A percentile compares a stretch with the other conserved stretches of the same genome.
Evolutionary conservation across 1,140 invertebrate species (phyloP).

Genomic region (Drosophila kohkoa): DNA sequence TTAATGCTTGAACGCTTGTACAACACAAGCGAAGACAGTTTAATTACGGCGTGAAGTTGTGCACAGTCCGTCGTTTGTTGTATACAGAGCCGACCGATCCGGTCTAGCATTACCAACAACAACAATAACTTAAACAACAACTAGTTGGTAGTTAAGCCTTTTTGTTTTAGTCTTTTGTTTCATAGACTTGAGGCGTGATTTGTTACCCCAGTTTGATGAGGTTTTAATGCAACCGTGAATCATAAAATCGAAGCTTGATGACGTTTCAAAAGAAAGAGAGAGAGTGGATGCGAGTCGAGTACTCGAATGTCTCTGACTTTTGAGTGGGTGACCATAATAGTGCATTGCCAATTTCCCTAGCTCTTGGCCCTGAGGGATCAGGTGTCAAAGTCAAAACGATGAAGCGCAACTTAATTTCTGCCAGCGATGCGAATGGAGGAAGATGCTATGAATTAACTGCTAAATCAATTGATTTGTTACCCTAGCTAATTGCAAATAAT

Average conservation of each 20-base stretch:
- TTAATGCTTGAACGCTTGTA: constrained; percentile 75
- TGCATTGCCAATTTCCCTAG: constrained; percentile 52
- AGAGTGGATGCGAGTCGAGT: constrained; percentile 16
- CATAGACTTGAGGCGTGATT: constrained; percentile 44
- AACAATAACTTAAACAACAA: constrained; percentile 13
- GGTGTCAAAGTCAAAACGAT: constrained; percentile 25
- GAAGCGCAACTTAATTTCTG: not conserved
- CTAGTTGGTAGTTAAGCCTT: constrained; percentile 18
- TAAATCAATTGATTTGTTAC: constrained; percentile 1
- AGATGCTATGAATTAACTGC: not conserved
- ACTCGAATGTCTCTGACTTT: not conserved
- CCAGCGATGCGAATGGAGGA: not conserved
- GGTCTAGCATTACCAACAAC: constrained; percentile 1
- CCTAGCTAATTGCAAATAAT: not conserved
- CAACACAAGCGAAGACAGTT: constrained; percentile 76
- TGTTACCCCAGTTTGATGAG: constrained; percentile 60
- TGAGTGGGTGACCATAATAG: constrained; percentile 63
- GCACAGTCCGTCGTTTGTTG: constrained; percentile 60
- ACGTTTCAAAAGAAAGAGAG: constrained; percentile 19
- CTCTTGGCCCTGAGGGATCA: constrained; percentile 45
- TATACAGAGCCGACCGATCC: not conserved
- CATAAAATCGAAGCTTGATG: constrained; percentile 73
- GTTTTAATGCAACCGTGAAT: constrained; percentile 80
- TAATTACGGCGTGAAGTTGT: constrained; percentile 82
- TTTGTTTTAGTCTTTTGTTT: constrained; percentile 30